Evolutionary conservation across 2,888 invertebrate species (phyloP), one percentile per base, ranked within the genome.

Genomic region (Meganola albula): DNA sequence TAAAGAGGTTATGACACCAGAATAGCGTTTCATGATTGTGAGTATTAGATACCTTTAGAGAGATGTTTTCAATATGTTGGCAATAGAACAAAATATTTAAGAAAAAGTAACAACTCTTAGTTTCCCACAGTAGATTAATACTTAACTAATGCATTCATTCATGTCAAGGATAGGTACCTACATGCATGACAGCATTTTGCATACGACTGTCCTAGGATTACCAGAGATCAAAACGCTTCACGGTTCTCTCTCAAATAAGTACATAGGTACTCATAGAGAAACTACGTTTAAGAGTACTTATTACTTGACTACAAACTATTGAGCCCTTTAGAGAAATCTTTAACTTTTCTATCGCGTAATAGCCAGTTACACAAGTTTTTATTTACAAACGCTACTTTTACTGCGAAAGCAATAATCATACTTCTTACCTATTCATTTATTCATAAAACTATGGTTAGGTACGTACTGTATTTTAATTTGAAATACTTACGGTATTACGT

Each of bases 241-340:
- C 55, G 47, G 55, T 47, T 58, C 54, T 55, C 56, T 42, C 56
- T 42, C 22, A 23, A 31, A n/a, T n/a, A n/a, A n/a, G n/a, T n/a
- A n/a, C n/a, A n/a, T n/a, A n/a, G n/a, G 16, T 28, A 31, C 20
- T 37, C 11, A 20, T 27, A 10, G 50, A 36, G 44, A 47, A 47
- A 53, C 39, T 46, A 39, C 31, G 40, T 36, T 40, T 34, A 28
- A 40, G n/a, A 47, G 37, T 38, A 40, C 32, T 31, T 10, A 38
- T 14, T 6, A 7, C 22, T 25, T 10, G 28, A 18, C 5, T 9
- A n/a, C 27, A 7, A 10, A 12, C 6, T 21, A 40, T 34, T 12
- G 6, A 37, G 41, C 53, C 49, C 49, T 52, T 41, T 4, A 43
- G 49, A 46, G 53, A 53, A 46, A 51, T 44, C 40, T 46, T 27